Conservation (phyloP, 2,797 vertebrate genomes). For the Falco biarmicus region DNA sequence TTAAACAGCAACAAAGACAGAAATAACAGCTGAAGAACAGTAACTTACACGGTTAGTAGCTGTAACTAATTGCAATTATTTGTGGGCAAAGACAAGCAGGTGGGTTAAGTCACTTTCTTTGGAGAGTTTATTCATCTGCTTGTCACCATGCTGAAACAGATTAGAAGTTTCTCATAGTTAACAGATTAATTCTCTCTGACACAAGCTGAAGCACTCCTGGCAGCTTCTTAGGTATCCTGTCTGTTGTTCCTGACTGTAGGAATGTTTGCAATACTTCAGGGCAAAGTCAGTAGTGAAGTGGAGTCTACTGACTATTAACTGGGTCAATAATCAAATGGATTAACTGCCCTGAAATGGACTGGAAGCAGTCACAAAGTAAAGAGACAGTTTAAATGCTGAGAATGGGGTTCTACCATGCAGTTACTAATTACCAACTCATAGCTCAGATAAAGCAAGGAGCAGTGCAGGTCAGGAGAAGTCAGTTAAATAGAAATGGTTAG, state of each 20-base stretch:
- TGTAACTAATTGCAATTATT: neutral
- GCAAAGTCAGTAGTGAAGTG: neutral
- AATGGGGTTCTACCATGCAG: neutral
- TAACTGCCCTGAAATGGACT: neutral
- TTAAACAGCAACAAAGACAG: neutral
- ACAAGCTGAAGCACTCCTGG: neutral
- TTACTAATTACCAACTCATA: neutral
- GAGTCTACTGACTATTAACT: neutral
- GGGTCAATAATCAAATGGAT: neutral
- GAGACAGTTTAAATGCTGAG: neutral
- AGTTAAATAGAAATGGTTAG: neutral
- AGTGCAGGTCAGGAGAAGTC: neutral
- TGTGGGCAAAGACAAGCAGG: neutral
- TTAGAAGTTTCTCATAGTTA: neutral
- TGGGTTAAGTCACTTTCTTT: neutral
- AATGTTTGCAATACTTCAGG: neutral
- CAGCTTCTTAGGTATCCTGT: neutral
- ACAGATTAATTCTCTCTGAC: neutral
- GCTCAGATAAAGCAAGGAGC: neutral
- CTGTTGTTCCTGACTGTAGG: neutral
- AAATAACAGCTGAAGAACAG: neutral
- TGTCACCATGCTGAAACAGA: neutral
- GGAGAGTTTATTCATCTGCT: neutral
- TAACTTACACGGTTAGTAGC: neutral
- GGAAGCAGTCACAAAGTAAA: neutral